phyloP scores from a whole-genome alignment of 2,797 vertebrate species.

The Ceyx erithaca region DNA sequence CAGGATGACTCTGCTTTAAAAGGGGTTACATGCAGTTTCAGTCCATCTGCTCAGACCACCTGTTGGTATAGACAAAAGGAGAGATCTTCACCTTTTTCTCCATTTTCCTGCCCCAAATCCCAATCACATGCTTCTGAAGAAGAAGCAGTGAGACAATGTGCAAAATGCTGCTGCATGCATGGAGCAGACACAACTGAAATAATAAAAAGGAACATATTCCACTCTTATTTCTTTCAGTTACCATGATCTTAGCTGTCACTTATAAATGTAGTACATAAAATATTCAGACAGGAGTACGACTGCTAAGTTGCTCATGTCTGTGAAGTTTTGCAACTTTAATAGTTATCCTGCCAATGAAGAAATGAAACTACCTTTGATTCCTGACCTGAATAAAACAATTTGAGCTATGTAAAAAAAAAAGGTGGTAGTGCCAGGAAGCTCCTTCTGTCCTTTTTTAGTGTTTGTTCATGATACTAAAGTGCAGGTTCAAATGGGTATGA shows the following conservation, averaged over 20 bases:
- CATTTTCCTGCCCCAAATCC: not conserved
- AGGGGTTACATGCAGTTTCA: not conserved
- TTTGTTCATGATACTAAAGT: not conserved
- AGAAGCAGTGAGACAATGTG: not conserved
- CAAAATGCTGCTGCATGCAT: not conserved
- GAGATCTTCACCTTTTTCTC: not conserved
- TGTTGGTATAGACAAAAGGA: not conserved
- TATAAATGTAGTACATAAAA: constrained; percentile 1
- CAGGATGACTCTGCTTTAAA: not conserved
- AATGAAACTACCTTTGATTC: constrained; percentile 45
- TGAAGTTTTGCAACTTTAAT: constrained; percentile 47
- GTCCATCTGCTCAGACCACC: not conserved
- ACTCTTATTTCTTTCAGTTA: constrained; percentile 7
- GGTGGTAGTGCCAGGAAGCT: not conserved
- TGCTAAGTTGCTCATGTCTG: not conserved
- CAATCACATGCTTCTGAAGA: not conserved
- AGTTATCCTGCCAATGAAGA: constrained; percentile 28
- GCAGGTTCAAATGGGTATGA: not conserved
- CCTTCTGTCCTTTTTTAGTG: not conserved
- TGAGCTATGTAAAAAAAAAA: not conserved
- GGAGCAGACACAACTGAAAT: not conserved
- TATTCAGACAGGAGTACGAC: constrained; percentile 21
- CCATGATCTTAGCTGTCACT: constrained; percentile 17
- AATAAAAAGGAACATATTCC: not conserved
- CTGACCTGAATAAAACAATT: constrained; percentile 47